Percentiles rank a stretch among this genome's conserved stretches.
Evolutionary conservation across 2,113 vertebrate species (phyloP).

Genomic region (Neogale vison): DNA sequence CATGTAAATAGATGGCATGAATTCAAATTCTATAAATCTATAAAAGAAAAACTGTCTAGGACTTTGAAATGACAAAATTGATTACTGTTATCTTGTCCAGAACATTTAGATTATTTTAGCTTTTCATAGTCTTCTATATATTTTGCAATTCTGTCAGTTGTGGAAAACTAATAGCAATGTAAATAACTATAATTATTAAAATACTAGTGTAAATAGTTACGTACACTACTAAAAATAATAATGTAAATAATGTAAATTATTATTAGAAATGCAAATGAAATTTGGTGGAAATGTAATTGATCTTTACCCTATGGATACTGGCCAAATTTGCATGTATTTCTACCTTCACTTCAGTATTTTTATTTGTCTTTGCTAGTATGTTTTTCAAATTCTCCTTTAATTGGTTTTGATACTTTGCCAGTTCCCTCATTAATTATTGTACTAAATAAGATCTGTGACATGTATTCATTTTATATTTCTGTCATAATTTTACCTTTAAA

Average conservation of each 20-base stretch:
- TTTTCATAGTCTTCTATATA: not conserved
- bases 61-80: not conserved
- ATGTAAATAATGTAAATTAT: no score
- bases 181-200: not conserved
- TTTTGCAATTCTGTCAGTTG: not conserved
- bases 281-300: not conserved
- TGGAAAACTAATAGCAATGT: not conserved
- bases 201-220: no score
- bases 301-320: not conserved
- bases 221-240: no score
- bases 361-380: not conserved
- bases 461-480: not conserved
- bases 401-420: not conserved
- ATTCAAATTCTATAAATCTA: slow-evolving; percentile 12
- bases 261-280: not conserved
- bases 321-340: not conserved
- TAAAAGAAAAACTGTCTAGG: not conserved
- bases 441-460: not conserved
- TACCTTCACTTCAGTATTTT: not conserved
- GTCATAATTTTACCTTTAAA: not conserved
- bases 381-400: not conserved
- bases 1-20: not conserved
- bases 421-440: not conserved
- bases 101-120: not conserved
- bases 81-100: not conserved